Conservation (phyloP, 1,140 invertebrate genomes). For the Elymnias hypermnestra region DNA sequence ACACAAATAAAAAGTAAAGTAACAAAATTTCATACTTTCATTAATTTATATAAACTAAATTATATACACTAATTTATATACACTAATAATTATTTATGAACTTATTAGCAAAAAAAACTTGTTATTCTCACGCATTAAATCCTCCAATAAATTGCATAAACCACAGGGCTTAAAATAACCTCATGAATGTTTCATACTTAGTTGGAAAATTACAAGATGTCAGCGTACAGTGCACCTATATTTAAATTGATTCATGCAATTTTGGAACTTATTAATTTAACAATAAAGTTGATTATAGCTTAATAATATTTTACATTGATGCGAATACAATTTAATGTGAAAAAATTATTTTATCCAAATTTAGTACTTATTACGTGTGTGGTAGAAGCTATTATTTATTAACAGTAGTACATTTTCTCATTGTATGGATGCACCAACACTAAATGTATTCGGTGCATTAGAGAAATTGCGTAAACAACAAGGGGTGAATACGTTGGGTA, state of each 20-base stretch:
- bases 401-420: no score
- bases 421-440: conserved; percentile 6
- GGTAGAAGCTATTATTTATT: neutral
- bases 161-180: conserved; percentile 28
- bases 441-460: conserved; percentile 17
- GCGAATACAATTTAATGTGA: no score
- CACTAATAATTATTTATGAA: no score
- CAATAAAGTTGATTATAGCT: neutral
- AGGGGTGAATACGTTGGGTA: conserved; percentile 8
- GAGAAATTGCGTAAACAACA: conserved; percentile 19
- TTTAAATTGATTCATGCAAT: neutral
- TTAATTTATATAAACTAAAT: no score
- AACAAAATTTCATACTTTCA: no score
- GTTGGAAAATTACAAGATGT: conserved; percentile 31
- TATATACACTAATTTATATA: no score
- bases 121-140: conserved; percentile 16
- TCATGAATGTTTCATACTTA: conserved; percentile 42
- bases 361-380: neutral
- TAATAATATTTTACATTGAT: no score
- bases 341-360: neutral
- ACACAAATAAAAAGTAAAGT: no score
- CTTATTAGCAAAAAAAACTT: neutral
- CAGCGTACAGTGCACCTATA: conserved; percentile 2
- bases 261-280: neutral
- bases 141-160: conserved; percentile 30